Conservation (phyloP, 2,888 invertebrate genomes). For the Arenicola marina region DNA sequence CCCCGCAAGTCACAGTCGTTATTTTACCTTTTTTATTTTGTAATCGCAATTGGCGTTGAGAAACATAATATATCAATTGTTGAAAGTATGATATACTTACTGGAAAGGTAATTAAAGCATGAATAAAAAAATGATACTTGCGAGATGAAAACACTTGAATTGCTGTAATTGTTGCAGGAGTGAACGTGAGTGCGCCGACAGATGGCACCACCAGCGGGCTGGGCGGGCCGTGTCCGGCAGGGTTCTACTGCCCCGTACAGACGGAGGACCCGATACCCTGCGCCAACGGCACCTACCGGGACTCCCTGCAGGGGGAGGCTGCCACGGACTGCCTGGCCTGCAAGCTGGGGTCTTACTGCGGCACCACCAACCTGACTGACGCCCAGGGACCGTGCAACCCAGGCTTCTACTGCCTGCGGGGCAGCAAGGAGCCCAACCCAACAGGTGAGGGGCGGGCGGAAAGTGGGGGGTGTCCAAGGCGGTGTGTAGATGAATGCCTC, state of each 20-base stretch:
- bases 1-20: too few relatives aligned
- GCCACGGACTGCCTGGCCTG: conserved; percentile 46
- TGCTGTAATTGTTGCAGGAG: conserved; percentile 39
- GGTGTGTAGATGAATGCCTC: too few relatives aligned
- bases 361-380: conserved; percentile 42
- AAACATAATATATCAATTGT: too few relatives aligned
- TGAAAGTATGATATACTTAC: too few relatives aligned
- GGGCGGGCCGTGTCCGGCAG: conserved; percentile 55
- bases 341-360: conserved; percentile 51
- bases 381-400: conserved; percentile 48
- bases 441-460: conserved; percentile 39
- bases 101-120: too few relatives aligned
- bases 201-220: conserved; percentile 44
- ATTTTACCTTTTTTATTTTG: too few relatives aligned
- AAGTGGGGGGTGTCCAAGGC: too few relatives aligned
- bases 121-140: too few relatives aligned
- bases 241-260: conserved; percentile 50
- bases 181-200: conserved; percentile 49
- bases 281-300: conserved; percentile 49
- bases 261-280: conserved; percentile 53
- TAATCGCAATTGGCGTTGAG: too few relatives aligned
- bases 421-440: conserved; percentile 48
- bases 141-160: too few relatives aligned
- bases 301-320: conserved; percentile 34
- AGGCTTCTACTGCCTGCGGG: conserved; percentile 52